These are phyloP conservation scores for Tipula helvola DNA, from an alignment of 2,888 invertebrate genomes.

Conservation along the genomic window DNA sequence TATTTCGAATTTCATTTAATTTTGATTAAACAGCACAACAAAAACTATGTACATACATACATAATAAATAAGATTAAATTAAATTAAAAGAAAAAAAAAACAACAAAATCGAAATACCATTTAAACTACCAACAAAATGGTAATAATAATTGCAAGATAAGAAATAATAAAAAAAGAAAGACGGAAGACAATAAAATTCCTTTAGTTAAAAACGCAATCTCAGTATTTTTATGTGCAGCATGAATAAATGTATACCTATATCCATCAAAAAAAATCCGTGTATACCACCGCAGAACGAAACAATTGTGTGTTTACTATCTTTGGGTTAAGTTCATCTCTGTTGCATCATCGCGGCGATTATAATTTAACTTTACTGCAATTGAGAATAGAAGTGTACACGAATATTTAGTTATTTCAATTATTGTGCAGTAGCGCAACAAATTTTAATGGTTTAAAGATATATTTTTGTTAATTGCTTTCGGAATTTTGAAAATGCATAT, in stretches of 20 bases:
- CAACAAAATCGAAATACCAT: background rate
- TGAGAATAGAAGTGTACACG: background rate
- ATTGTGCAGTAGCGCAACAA: background rate
- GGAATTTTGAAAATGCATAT: no score
- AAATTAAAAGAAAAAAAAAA: background rate
- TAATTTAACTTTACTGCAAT: background rate
- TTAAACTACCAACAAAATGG: background rate
- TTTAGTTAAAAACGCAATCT: background rate
- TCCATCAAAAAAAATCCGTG: background rate
- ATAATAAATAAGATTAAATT: background rate
- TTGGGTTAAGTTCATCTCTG: background rate
- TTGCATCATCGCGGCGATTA: background rate
- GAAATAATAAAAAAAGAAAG: background rate
- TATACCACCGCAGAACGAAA: background rate
- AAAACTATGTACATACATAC: background rate
- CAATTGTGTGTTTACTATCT: background rate
- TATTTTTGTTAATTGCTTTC: no score
- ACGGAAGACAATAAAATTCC: slow-evolving; percentile 4
- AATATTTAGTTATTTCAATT: background rate
- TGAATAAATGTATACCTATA: background rate
- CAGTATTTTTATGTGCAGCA: background rate
- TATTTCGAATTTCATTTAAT: background rate
- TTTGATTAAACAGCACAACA: background rate
- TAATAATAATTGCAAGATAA: background rate
- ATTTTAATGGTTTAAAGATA: background rate